Evolutionary conservation across 2,888 invertebrate genomes (phyloP), one percentile per base, ranked within the genome.

Genomic region (Clanis bilineata): DNA sequence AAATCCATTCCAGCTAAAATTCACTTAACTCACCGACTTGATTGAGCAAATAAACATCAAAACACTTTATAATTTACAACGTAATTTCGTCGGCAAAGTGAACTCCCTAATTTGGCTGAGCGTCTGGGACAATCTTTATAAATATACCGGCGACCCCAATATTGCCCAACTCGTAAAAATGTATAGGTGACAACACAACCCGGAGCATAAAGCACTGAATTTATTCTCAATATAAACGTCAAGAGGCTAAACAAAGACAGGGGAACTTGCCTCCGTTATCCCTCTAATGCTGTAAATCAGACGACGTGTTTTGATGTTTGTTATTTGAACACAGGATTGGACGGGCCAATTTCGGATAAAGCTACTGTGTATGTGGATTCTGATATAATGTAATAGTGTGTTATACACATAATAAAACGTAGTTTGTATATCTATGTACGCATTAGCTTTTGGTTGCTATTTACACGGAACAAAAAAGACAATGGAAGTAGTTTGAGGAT

Each of bases 201-300:
- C 77, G 67, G 62, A 65, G 63, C 74, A 80, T 85, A 85, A 85
- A 83, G 77, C 73, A 78, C 73, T 64, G 74, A 84, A 82, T 85
- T 84, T 86, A 86, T 85, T 78, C 73, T 73, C 77, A 63, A 78
- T 75, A 78, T 76, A 79, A 76, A 76, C 70, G 73, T 73, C 72
- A 68, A 59, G 66, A 67, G 59, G 66, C 57, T 66, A 72, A 77
- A 76, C 70, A 71, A 75, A 71, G 71, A 72, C 64, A 32, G 63
- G 64, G 71, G 69, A 62, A 59, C 62, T 61, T 54, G 62, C 64
- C 58, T 58, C 54, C 63, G 60, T 68, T 70, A 65, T 69, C 51
- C 51, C 32, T 3, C 32, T 51, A 51, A 51, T 51, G 32, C 51
- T 51, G 32, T 51, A 51, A 51, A 51, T 51, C 51, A 51, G 51